Percentiles rank a stretch among this genome's conserved stretches.
Conservation (phyloP, 2,888 invertebrate genomes). For the Apodemia mormo region DNA sequence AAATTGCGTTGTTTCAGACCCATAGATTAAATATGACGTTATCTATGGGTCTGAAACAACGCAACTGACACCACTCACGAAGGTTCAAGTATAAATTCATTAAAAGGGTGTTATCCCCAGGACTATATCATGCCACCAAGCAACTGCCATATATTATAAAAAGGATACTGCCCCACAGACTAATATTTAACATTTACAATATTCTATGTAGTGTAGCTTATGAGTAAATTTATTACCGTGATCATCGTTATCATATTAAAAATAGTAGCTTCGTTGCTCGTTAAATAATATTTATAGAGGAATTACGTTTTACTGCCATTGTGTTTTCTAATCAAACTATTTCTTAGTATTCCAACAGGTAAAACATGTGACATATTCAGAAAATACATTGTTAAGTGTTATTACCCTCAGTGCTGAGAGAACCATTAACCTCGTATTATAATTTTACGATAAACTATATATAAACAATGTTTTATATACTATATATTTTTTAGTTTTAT, state of each 20-base stretch:
- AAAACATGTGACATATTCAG: conserved; percentile 1
- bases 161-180: too few species aligned
- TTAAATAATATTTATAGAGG: conserved; percentile 21
- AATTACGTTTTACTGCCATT: conserved; percentile 9
- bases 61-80: too few species aligned
- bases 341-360: conserved; percentile 1
- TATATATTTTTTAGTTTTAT: too few species aligned
- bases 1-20: too few species aligned
- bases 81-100: too few species aligned
- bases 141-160: too few species aligned
- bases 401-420: not conserved
- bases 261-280: conserved; percentile 28
- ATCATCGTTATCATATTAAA: conserved; percentile 41
- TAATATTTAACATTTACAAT: conserved; percentile 6
- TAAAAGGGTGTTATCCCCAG: too few species aligned
- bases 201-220: conserved; percentile 43
- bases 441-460: too few species aligned
- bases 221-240: conserved; percentile 58
- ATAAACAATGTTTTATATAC: too few species aligned
- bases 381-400: conserved; percentile 17
- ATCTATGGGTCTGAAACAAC: too few species aligned
- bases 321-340: conserved; percentile 10
- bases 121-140: too few species aligned
- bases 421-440: not conserved
- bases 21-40: too few species aligned